phyloP scores from a whole-genome alignment of 2,113 vertebrate genomes.

The Struthidea cinerea region DNA sequence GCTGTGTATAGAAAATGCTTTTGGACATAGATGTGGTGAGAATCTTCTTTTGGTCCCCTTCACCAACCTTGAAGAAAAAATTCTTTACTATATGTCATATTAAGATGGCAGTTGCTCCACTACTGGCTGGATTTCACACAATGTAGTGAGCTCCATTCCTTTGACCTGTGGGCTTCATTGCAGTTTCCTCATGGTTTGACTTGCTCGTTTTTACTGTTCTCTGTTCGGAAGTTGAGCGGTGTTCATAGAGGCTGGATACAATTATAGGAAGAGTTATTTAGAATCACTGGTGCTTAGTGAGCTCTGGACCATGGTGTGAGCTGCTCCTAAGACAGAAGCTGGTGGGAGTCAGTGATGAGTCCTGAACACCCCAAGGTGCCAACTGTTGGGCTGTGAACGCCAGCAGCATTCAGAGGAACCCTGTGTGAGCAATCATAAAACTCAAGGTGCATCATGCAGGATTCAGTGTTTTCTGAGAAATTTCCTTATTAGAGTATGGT shows the following conservation, averaged over 20 bases:
- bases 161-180: not conserved
- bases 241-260: not conserved
- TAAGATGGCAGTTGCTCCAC: not conserved
- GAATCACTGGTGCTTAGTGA: not conserved
- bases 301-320: rapidly evolving
- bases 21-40: not conserved
- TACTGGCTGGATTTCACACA: not conserved
- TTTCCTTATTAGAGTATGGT: not conserved
- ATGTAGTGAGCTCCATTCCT: not conserved
- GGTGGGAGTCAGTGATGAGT: not conserved
- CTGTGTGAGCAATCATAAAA: not conserved
- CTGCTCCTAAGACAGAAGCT: not conserved
- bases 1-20: not conserved
- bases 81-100: not conserved
- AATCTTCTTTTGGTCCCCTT: not conserved
- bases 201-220: not conserved
- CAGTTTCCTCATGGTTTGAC: not conserved
- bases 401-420: not conserved
- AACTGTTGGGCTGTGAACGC: not conserved
- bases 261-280: not conserved
- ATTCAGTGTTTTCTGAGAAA: not conserved
- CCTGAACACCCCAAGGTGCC: not conserved
- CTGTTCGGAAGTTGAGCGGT: not conserved
- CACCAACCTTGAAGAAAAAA: not conserved
- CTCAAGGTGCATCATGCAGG: not conserved